phyloP scores from a whole-genome alignment of 2,888 invertebrate genomes.

The Dryobotodes eremita region DNA sequence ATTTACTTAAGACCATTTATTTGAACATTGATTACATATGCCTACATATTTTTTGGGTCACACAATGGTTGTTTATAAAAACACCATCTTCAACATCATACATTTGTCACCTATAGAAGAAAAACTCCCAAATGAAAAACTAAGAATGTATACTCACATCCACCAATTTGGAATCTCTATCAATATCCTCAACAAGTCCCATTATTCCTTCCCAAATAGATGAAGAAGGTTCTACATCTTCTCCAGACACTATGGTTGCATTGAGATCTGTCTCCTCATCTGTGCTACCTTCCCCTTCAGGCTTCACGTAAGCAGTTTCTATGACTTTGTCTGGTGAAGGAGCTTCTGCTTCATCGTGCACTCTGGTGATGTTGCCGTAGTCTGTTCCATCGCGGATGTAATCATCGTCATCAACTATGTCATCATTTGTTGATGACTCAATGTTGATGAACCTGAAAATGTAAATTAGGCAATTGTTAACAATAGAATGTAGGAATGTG shows the following conservation, averaged over 20 bases:
- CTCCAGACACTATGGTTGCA: conserved; percentile 82
- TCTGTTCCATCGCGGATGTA: conserved; percentile 87
- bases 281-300: conserved; percentile 76
- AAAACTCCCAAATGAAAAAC: neutral
- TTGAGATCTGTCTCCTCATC: conserved; percentile 82
- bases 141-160: conserved; percentile 78
- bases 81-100: neutral
- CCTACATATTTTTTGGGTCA: neutral
- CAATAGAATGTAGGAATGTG: neutral
- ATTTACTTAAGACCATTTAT: neutral
- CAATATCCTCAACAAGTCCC: conserved; percentile 85
- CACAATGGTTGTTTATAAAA: neutral
- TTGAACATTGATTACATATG: neutral
- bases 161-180: conserved; percentile 78
- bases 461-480: neutral
- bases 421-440: conserved; percentile 92
- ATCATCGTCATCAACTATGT: conserved; percentile 89
- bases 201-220: conserved; percentile 87
- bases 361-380: conserved; percentile 85
- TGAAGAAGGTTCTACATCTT: conserved; percentile 79
- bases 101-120: neutral
- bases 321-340: conserved; percentile 73
- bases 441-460: conserved; percentile 92
- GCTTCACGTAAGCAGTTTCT: conserved; percentile 80
- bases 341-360: conserved; percentile 79